Percentiles rank a stretch among this genome's conserved stretches.
These are phyloP conservation scores for Cartodere bifasciata DNA, from an alignment of 2,888 invertebrate species.

Conservation along the genomic window DNA sequence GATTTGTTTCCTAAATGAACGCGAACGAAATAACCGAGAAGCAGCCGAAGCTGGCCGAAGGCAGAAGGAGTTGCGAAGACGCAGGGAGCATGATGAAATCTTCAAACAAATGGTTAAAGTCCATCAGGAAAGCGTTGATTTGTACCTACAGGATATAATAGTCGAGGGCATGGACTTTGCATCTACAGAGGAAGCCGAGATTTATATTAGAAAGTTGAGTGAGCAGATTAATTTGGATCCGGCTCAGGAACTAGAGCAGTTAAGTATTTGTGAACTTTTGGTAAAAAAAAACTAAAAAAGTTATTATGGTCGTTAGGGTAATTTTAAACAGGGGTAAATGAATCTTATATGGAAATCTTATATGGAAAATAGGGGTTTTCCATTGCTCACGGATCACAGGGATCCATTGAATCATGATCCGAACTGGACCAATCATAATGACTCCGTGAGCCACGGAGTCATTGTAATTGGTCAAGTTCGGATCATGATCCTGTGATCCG, in stretches of 20 bases:
- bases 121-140: conserved; percentile 46
- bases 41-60: conserved; percentile 67
- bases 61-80: conserved; percentile 59
- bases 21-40: conserved; percentile 62
- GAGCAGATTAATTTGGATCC: conserved; percentile 43
- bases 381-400: no score
- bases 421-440: no score
- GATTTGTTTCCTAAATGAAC: conserved; percentile 62
- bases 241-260: conserved; percentile 29
- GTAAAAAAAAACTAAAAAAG: no score
- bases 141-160: conserved; percentile 50
- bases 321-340: no score
- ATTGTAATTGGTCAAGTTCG: no score
- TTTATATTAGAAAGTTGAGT: conserved; percentile 41
- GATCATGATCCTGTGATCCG: no score
- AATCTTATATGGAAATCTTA: no score
- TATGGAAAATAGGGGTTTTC: no score
- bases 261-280: no score
- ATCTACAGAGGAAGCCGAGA: conserved; percentile 41
- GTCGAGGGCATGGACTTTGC: conserved; percentile 45
- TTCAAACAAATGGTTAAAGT: conserved; percentile 56
- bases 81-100: conserved; percentile 67
- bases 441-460: no score
- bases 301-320: no score
- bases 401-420: no score